phyloP scores from a whole-genome alignment of 2,888 invertebrate genomes.

The Agapostemon virescens region DNA sequence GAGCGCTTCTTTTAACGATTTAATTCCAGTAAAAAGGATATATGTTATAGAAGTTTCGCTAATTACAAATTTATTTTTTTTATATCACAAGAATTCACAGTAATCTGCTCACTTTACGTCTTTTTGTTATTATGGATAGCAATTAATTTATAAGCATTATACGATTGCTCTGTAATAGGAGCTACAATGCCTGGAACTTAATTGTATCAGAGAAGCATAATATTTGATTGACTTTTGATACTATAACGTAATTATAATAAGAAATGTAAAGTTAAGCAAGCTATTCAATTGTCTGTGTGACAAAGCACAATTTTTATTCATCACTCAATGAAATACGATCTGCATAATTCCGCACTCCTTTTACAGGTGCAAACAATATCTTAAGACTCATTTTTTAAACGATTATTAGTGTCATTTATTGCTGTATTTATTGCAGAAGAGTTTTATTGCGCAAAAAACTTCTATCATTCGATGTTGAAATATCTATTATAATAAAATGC shows the following conservation, averaged over 20 bases:
- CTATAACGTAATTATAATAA: conserved; percentile 18
- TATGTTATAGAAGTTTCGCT: conserved; percentile 10
- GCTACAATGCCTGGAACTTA: not conserved
- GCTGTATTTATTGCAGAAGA: conserved; percentile 5
- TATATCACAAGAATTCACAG: conserved; percentile 17
- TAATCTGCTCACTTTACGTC: conserved; percentile 14
- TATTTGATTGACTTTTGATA: conserved; percentile 19
- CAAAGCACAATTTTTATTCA: conserved; percentile 48
- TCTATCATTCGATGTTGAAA: not conserved
- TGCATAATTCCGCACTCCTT: conserved; percentile 50
- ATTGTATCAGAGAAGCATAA: conserved; percentile 10
- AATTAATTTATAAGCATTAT: conserved; percentile 33
- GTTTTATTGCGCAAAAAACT: conserved; percentile 6
- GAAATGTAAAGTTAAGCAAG: conserved; percentile 29
- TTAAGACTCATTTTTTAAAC: conserved; percentile 20
- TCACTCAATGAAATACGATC: conserved; percentile 25
- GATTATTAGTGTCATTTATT: not conserved
- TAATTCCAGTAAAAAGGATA: conserved; percentile 3
- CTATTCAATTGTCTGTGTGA: conserved; percentile 19
- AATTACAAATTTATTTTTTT: not conserved
- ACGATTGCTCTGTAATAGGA: conserved; percentile 13
- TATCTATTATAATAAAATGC: not conserved
- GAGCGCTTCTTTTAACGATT: not conserved
- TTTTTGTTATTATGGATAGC: conserved; percentile 20
- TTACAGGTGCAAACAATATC: conserved; percentile 47